A percentile compares a stretch with the other conserved stretches of the same genome.
These are phyloP conservation scores for silkworm (Bombyx mori) DNA, from an alignment of 1,140 invertebrate species.

Conservation along the genomic window ASM3026992v2 NC_085121.1:8811001-8811500, in stretches of 20 bases:
- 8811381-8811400: constrained; percentile 2
- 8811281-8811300: constrained; percentile 12
- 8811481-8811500: constrained; percentile 3
- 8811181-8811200: constrained; percentile 11
- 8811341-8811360: constrained; percentile 3
- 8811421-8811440: constrained; percentile 1
- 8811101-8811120: constrained; percentile 12
- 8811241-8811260: constrained; percentile 16
- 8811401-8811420: constrained; percentile 1
- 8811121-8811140: constrained; percentile 11
- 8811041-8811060: too few species aligned
- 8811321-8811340: constrained; percentile 4
- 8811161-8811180: constrained; percentile 9
- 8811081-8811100: background rate
- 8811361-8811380: constrained; percentile 5
- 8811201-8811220: constrained; percentile 14
- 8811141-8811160: constrained; percentile 7
- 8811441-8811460: background rate
- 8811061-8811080: too few species aligned
- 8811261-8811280: constrained; percentile 12
- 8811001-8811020: too few species aligned
- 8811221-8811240: constrained; percentile 3
- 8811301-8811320: constrained; percentile 12
- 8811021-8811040: too few species aligned
- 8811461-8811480: constrained; percentile 3